phyloP scores from a whole-genome alignment of 2,113 vertebrate species.

The Colaptes auratus region DNA sequence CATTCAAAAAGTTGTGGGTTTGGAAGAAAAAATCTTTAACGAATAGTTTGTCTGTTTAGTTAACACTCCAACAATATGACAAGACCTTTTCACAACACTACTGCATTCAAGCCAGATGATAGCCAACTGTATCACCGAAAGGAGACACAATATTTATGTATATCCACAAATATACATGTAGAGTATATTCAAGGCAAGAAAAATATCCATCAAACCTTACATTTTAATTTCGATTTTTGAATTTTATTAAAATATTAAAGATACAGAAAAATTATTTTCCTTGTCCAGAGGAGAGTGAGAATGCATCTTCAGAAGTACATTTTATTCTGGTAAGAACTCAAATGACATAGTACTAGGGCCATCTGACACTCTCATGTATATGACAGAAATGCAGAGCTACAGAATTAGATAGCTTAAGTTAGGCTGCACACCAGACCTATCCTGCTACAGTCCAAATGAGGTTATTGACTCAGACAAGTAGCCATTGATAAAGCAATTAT shows the following conservation, averaged over 20 bases:
- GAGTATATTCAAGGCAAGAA: not conserved
- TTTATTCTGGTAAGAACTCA: not conserved
- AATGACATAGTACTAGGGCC: not conserved
- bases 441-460: slow-evolving; percentile 39
- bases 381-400: not conserved
- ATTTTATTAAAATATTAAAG: not conserved
- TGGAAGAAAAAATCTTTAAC: not conserved
- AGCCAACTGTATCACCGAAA: not conserved
- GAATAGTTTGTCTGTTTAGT: not conserved
- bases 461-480: slow-evolving; percentile 55
- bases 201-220: not conserved
- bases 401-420: slow-evolving; percentile 5
- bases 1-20: not conserved
- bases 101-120: not conserved
- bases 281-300: not conserved
- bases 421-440: slow-evolving; percentile 11
- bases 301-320: not conserved
- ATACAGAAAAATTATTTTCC: not conserved
- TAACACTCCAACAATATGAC: not conserved
- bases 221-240: not conserved
- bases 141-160: not conserved
- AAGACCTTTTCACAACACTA: not conserved
- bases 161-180: not conserved
- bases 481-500: slow-evolving; percentile 59
- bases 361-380: not conserved